phyloP scores from a whole-genome alignment of 2,113 vertebrate species.

The Podarcis raffonei region DNA sequence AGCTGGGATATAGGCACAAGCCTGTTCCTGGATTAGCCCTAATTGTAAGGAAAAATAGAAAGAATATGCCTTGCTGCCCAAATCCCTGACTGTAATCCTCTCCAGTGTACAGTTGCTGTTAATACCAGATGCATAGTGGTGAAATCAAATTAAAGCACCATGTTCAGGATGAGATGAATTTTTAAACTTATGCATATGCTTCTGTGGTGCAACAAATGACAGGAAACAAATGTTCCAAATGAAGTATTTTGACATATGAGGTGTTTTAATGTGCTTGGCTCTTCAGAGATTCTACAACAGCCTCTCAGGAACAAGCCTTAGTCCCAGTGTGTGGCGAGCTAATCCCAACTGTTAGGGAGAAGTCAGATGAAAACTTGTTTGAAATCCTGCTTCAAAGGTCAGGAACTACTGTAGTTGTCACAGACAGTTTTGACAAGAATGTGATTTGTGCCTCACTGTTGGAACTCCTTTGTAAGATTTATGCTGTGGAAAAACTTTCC shows the following conservation, averaged over 20 bases:
- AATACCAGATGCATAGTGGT: background rate
- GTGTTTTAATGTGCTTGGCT: background rate
- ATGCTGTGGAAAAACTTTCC: background rate
- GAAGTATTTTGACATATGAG: background rate
- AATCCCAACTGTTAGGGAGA: background rate
- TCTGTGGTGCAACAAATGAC: background rate
- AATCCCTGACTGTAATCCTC: background rate
- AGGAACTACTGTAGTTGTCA: background rate
- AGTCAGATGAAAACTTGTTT: background rate
- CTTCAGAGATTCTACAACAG: background rate
- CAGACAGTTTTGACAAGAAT: background rate
- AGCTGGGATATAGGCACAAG: background rate
- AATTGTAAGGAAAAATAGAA: background rate
- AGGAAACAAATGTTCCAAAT: background rate
- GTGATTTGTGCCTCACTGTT: background rate
- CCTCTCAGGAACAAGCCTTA: background rate
- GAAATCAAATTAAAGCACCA: background rate
- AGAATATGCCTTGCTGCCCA: background rate
- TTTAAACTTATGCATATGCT: background rate
- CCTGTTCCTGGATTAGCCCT: background rate
- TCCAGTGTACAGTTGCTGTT: background rate
- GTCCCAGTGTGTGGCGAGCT: background rate
- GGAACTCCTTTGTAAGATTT: background rate
- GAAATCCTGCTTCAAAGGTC: background rate
- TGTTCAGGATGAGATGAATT: background rate